Evolutionary conservation across 1,140 invertebrate species (phyloP).

Genomic region (Bombus sylvicola): DNA sequence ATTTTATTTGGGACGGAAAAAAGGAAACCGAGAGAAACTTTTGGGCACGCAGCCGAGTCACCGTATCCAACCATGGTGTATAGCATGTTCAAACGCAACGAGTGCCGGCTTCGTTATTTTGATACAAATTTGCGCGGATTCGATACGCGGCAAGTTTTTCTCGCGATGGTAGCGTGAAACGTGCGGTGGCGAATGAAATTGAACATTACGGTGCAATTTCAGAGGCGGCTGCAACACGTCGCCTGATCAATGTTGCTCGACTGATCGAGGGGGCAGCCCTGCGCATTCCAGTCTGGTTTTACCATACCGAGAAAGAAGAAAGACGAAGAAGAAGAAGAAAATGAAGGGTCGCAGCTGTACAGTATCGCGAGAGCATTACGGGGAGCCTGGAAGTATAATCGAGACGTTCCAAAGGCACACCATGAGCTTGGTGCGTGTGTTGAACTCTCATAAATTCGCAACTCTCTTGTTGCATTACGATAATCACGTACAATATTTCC

Average conservation of each 20-base stretch:
- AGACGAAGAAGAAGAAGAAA: constrained; percentile 29
- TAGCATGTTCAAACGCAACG: neutral
- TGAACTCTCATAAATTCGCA: neutral
- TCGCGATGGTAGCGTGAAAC: neutral
- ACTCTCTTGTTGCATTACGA: neutral
- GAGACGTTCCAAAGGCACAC: neutral
- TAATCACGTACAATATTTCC: neutral
- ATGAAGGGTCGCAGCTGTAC: constrained; percentile 28
- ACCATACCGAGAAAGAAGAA: constrained; percentile 22
- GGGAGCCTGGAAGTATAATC: neutral
- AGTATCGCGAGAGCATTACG: constrained; percentile 6
- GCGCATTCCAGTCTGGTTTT: constrained; percentile 41
- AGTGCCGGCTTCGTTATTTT: neutral
- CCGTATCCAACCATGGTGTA: too few species aligned
- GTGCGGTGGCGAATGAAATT: constrained; percentile 12
- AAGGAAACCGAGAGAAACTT: neutral
- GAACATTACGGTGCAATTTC: constrained; percentile 28
- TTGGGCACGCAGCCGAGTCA: neutral
- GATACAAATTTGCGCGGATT: neutral
- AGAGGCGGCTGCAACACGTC: neutral
- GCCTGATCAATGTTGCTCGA: constrained; percentile 37
- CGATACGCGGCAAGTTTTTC: neutral
- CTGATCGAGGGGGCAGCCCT: constrained; percentile 30
- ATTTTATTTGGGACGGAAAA: too few species aligned
- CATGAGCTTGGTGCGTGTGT: neutral